Conservation (phyloP, 2,888 invertebrate species). For the Pachliopta kotzebuea region DNA sequence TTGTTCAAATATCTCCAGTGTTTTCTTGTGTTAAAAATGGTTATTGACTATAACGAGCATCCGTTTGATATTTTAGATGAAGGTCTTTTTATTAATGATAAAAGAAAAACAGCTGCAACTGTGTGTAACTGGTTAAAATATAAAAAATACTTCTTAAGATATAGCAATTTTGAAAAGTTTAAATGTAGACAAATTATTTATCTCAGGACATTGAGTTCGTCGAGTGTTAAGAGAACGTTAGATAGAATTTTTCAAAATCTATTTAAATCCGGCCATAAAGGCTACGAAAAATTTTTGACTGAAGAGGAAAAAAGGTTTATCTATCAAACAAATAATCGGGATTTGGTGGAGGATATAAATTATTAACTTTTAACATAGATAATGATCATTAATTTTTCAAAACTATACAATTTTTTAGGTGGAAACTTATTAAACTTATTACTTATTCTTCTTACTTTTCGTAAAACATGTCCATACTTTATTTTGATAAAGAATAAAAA, state of each 20-base stretch:
- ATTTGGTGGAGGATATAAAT: slow-evolving; percentile 62
- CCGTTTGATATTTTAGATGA: slow-evolving; percentile 37
- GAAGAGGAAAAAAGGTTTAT: slow-evolving; percentile 86
- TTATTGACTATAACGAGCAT: slow-evolving; percentile 30
- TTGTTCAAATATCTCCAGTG: neutral
- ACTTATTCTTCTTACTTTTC: too few relatives aligned
- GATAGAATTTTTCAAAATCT: slow-evolving; percentile 61
- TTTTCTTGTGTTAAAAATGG: slow-evolving; percentile 28
- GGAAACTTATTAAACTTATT: too few relatives aligned
- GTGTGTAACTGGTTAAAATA: slow-evolving; percentile 51
- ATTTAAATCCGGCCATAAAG: slow-evolving; percentile 70
- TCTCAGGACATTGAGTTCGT: slow-evolving; percentile 57
- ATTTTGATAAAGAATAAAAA: too few relatives aligned
- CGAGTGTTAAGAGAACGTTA: slow-evolving; percentile 61
- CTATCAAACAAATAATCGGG: slow-evolving; percentile 40
- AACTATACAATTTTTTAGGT: too few relatives aligned
- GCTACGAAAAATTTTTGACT: slow-evolving; percentile 83
- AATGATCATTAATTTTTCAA: neutral
- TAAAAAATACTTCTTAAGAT: slow-evolving; percentile 50
- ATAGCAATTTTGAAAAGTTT: slow-evolving; percentile 50
- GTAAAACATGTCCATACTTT: too few relatives aligned
- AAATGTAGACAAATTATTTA: slow-evolving; percentile 44
- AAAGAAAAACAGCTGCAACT: slow-evolving; percentile 31
- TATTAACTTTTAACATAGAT: slow-evolving; percentile 30
- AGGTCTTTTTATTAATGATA: slow-evolving; percentile 37